Evolutionary conservation across 2,888 invertebrate species (phyloP).

Genomic region (Lymantria dispar): DNA sequence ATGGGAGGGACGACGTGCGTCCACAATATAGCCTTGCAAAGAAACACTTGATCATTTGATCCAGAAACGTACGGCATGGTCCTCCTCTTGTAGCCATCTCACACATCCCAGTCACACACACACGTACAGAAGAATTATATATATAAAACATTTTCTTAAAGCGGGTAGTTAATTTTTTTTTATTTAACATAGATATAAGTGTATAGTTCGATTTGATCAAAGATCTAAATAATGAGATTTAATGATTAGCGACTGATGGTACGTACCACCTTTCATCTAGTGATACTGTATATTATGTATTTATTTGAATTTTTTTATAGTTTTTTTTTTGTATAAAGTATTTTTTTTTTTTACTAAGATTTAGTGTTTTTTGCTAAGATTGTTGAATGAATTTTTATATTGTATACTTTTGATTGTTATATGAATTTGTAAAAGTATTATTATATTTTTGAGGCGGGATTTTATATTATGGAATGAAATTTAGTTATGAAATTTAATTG

Average conservation of each 20-base stretch:
- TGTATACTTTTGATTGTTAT: conserved; percentile 19
- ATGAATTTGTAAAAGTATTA: conserved; percentile 41
- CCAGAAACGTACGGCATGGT: no score
- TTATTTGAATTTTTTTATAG: conserved; percentile 36
- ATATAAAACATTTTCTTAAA: no score
- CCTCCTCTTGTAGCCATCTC: no score
- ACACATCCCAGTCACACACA: no score
- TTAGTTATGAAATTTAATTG: no score
- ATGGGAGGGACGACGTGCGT: no score
- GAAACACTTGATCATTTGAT: no score
- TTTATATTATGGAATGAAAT: no score
- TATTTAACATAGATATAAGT: conserved; percentile 21
- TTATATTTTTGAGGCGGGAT: conserved; percentile 25
- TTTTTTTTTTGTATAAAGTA: conserved; percentile 31
- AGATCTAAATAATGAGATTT: conserved; percentile 39
- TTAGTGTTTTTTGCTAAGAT: conserved; percentile 26
- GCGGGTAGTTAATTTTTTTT: no score
- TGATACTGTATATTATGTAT: conserved; percentile 45
- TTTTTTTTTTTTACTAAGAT: conserved; percentile 25
- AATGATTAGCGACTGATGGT: conserved; percentile 34
- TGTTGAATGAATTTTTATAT: conserved; percentile 40
- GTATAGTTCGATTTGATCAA: conserved; percentile 32
- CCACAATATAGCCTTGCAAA: no score
- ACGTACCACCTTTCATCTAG: conserved; percentile 40
- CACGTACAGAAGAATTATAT: no score